Percentiles rank a stretch among this genome's conserved stretches.
phyloP scores from a whole-genome alignment of 2,888 invertebrate genomes.

The Cantharis flavilabris region DNA sequence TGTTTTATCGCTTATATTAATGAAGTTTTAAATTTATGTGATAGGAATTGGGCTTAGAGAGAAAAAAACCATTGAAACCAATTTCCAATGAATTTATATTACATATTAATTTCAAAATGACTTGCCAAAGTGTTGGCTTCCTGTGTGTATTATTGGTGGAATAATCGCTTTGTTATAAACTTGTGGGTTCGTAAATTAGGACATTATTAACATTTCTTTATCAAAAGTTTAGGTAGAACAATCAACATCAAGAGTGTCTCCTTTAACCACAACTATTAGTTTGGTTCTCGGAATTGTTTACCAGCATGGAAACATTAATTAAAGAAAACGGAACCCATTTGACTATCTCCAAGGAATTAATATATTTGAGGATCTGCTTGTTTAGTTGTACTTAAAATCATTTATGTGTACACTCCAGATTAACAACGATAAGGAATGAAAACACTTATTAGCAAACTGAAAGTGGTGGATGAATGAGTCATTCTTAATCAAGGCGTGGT shows the following conservation, averaged over 20 bases:
- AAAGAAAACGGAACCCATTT: not conserved
- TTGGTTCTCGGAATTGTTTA: not conserved
- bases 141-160: not conserved
- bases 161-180: not conserved
- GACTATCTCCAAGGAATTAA: not conserved
- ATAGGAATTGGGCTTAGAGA: not conserved
- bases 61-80: not conserved
- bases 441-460: not conserved
- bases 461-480: not conserved
- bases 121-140: not conserved
- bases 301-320: not conserved
- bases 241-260: not conserved
- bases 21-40: not conserved
- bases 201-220: not conserved
- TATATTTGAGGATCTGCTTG: not conserved
- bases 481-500: not conserved
- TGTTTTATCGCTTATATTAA: not conserved
- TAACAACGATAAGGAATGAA: not conserved
- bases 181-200: not conserved
- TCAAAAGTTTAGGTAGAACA: not conserved
- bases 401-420: not conserved
- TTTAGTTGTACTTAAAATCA: not conserved
- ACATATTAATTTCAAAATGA: not conserved
- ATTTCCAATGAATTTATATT: not conserved
- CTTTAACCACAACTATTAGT: not conserved